Conservation (phyloP, 1,140 invertebrate species). For the Dinothrombium tinctorium region DNA sequence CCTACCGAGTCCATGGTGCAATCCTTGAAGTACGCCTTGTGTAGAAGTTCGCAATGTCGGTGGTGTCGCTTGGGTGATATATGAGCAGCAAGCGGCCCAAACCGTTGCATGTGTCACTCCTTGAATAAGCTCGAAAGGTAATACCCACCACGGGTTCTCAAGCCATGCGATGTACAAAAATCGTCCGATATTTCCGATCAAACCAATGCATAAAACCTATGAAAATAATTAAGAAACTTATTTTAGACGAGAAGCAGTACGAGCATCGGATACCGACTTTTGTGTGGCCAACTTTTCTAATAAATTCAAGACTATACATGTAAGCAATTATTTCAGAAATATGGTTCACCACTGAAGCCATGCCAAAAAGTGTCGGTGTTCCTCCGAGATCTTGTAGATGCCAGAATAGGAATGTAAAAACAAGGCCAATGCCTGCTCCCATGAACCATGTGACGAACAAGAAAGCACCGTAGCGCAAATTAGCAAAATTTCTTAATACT, state of each 20-base stretch:
- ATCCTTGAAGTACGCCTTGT: slow-evolving; percentile 77
- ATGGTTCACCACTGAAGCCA: slow-evolving; percentile 95
- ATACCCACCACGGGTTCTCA: slow-evolving; percentile 83
- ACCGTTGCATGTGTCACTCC: slow-evolving; percentile 89
- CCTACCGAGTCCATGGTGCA: slow-evolving; percentile 84
- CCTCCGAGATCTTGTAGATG: slow-evolving; percentile 89
- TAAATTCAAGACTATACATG: slow-evolving; percentile 87
- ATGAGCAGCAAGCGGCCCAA: slow-evolving; percentile 93
- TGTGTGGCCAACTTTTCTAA: slow-evolving; percentile 75
- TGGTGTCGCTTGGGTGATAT: slow-evolving; percentile 83
- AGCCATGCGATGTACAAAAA: slow-evolving; percentile 92
- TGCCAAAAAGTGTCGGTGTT: slow-evolving; percentile 84
- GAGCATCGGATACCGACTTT: slow-evolving; percentile 45
- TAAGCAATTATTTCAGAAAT: slow-evolving; percentile 95
- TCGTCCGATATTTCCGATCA: slow-evolving; percentile 73
- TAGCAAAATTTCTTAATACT: slow-evolving; percentile 66
- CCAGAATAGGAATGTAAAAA: slow-evolving; percentile 99
- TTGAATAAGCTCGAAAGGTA: slow-evolving; percentile 95
- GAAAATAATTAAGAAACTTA: not conserved
- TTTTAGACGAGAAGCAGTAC: too few species aligned
- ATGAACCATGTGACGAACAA: slow-evolving; percentile 94
- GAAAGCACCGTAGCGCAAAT: slow-evolving; percentile 71
- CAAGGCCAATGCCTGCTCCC: slow-evolving; percentile 96
- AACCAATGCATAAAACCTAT: slow-evolving; percentile 67
- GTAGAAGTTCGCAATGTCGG: slow-evolving; percentile 61